phyloP scores from a whole-genome alignment of 2,113 vertebrate genomes.

The Ciconia maguari region DNA sequence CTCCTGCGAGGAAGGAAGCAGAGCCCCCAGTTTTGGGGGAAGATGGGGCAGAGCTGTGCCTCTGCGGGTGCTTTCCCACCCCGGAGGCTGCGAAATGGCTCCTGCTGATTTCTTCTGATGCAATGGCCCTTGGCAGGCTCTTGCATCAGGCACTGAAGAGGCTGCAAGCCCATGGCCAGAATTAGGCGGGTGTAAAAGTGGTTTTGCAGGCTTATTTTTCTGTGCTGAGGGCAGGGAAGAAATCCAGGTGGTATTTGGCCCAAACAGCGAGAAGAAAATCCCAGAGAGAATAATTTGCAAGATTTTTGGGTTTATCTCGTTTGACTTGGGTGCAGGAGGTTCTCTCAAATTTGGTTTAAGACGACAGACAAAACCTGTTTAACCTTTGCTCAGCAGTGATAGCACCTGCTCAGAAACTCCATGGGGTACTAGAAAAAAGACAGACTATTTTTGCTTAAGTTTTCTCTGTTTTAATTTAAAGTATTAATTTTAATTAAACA shows the following conservation, averaged over 20 bases:
- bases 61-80: neutral
- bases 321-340: neutral
- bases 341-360: neutral
- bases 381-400: neutral
- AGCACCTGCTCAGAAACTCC: neutral
- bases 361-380: neutral
- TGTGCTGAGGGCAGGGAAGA: neutral
- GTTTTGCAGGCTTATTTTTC: neutral
- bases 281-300: neutral
- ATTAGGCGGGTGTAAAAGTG: neutral
- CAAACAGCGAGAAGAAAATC: neutral
- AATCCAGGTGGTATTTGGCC: neutral
- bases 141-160: neutral
- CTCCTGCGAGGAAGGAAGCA: neutral
- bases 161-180: neutral
- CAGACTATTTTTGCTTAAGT: neutral
- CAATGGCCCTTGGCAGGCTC: neutral
- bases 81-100: neutral
- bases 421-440: neutral
- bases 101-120: neutral
- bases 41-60: neutral
- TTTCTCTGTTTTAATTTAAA: neutral
- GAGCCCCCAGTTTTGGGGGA: neutral
- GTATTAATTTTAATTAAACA: neutral
- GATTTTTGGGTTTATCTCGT: neutral